These are phyloP conservation scores for Aphelinus atriplicis DNA, from an alignment of 1,140 invertebrate genomes.

Conservation along the genomic window DNA sequence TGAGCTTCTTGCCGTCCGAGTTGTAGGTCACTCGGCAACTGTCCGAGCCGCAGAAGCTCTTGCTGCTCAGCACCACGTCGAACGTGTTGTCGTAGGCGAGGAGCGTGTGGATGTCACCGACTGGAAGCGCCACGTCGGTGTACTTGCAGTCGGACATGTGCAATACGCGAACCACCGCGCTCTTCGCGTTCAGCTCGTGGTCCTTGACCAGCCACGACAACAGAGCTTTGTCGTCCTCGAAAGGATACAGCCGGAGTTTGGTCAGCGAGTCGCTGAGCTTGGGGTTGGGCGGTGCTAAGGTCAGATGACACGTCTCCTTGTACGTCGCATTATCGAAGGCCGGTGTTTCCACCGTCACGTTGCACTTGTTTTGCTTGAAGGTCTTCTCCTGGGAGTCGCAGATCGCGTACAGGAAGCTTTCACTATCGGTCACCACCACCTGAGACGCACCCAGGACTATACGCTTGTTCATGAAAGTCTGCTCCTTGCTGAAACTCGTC, in stretches of 20 bases:
- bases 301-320: background rate
- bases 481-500: constrained; percentile 9
- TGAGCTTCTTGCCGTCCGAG: background rate
- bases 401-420: constrained; percentile 13
- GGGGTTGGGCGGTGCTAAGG: background rate
- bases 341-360: constrained; percentile 17
- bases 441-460: background rate
- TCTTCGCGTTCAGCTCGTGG: background rate
- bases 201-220: constrained; percentile 2
- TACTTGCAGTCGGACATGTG: background rate
- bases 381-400: constrained; percentile 9
- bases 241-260: background rate
- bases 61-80: background rate
- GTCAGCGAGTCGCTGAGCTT: background rate
- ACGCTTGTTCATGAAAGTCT: background rate
- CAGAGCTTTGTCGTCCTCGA: constrained; percentile 6
- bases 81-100: background rate
- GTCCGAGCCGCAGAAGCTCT: background rate
- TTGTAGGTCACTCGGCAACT: constrained; percentile 7
- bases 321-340: constrained; percentile 11
- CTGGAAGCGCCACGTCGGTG: background rate
- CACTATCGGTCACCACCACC: background rate
- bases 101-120: background rate
- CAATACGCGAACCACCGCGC: background rate
- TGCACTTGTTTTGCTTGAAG: constrained; percentile 11